Percentiles rank a stretch among this genome's conserved stretches.
These are phyloP conservation scores for Mythimna vitellina DNA, from an alignment of 2,888 invertebrate species.

Conservation along the genomic window DNA sequence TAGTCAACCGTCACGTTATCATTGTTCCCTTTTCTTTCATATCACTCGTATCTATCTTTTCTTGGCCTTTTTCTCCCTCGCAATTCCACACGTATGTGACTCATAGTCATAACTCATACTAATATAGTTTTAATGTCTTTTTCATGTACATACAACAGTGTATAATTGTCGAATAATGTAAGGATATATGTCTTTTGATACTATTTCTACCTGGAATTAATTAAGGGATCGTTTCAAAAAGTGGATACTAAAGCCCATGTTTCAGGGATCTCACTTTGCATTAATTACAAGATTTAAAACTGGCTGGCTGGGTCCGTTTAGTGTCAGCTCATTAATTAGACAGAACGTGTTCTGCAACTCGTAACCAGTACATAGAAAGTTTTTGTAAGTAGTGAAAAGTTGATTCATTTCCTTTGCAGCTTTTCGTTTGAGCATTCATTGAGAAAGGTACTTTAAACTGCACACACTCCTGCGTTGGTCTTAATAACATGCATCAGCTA, in stretches of 20 bases:
- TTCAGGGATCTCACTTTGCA: neutral
- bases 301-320: neutral
- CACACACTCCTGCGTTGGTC: neutral
- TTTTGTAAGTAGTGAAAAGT: slow-evolving; percentile 43
- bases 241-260: neutral
- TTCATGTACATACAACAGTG: too few species aligned
- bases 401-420: slow-evolving; percentile 18
- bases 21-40: too few species aligned
- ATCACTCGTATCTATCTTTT: too few species aligned
- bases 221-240: neutral
- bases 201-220: neutral
- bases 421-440: neutral
- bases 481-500: slow-evolving; percentile 11
- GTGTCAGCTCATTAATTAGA: slow-evolving; percentile 9
- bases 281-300: neutral
- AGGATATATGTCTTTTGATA: neutral
- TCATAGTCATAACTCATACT: too few species aligned
- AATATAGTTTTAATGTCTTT: too few species aligned
- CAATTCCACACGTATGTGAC: too few species aligned
- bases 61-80: too few species aligned
- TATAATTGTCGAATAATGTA: neutral
- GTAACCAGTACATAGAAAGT: slow-evolving; percentile 48
- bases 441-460: neutral
- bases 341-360: slow-evolving; percentile 38
- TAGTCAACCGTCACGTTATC: too few species aligned